These are phyloP conservation scores for Pterocles orientalis DNA, from an alignment of 2,113 vertebrate species.

Conservation along the genomic window DNA sequence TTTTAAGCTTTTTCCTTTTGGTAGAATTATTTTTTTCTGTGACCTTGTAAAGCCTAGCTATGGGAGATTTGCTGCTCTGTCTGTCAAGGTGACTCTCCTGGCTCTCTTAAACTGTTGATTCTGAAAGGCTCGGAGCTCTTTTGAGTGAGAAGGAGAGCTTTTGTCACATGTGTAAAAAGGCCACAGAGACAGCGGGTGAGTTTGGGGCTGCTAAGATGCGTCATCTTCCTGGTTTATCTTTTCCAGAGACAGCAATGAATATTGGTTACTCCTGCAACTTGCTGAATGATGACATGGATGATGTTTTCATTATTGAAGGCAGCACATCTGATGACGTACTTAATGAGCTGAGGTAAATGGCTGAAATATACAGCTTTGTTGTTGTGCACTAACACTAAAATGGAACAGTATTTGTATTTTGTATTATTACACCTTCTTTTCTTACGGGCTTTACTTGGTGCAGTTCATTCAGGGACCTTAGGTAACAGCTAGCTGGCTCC, in stretches of 20 bases:
- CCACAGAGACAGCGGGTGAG: background rate
- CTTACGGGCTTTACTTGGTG: background rate
- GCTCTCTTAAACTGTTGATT: background rate
- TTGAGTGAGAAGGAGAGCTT: background rate
- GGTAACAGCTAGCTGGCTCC: background rate
- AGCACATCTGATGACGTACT: constrained; percentile 76
- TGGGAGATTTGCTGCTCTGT: background rate
- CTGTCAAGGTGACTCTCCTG: background rate
- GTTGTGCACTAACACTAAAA: background rate
- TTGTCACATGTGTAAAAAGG: background rate
- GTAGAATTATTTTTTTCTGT: background rate
- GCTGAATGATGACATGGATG: constrained; percentile 88
- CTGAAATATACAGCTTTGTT: background rate
- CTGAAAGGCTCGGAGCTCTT: background rate
- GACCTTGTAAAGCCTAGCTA: background rate
- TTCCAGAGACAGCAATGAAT: constrained; percentile 91
- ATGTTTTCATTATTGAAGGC: constrained; percentile 83
- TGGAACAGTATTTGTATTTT: background rate
- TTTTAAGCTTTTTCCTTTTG: background rate
- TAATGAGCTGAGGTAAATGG: constrained; percentile 83
- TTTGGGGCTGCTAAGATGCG: background rate
- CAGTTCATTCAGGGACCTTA: background rate
- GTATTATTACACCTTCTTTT: background rate
- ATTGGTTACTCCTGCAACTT: constrained; percentile 93
- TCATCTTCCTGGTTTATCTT: background rate